A percentile compares a stretch with the other conserved stretches of the same genome.
These are phyloP conservation scores for Telmatochromis brachygnathus DNA, from an alignment of 2,113 vertebrate genomes.

Conservation along the genomic window DNA sequence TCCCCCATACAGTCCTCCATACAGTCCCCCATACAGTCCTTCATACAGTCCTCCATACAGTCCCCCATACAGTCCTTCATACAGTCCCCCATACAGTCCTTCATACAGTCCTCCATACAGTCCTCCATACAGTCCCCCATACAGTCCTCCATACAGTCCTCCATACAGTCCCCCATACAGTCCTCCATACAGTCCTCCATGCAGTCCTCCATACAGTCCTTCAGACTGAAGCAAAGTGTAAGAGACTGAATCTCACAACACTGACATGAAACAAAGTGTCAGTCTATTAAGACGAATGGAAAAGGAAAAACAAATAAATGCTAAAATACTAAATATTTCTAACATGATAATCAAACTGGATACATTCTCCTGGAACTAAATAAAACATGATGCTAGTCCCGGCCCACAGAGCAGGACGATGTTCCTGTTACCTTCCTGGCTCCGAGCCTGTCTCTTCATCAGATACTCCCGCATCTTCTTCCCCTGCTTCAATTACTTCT, in stretches of 20 bases:
- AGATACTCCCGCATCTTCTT: background rate
- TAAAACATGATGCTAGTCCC: background rate
- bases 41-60: accelerated
- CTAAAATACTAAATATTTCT: background rate
- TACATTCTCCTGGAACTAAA: background rate
- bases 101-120: accelerated
- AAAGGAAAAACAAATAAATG: background rate
- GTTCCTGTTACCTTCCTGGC: background rate
- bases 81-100: accelerated
- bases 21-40: accelerated
- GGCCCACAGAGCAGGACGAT: background rate
- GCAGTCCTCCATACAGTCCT: accelerated
- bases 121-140: accelerated
- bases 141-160: accelerated
- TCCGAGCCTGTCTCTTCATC: background rate
- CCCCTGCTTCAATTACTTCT: background rate
- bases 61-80: accelerated
- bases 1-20: accelerated
- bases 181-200: accelerated
- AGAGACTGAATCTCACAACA: too few species aligned
- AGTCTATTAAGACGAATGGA: background rate
- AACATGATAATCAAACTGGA: background rate
- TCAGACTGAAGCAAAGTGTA: background rate
- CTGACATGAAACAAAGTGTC: background rate
- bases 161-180: accelerated